Percentiles rank a stretch among this genome's conserved stretches.
Conservation (phyloP, 2,888 invertebrate species). For the Agrenia bidenticulata region DNA sequence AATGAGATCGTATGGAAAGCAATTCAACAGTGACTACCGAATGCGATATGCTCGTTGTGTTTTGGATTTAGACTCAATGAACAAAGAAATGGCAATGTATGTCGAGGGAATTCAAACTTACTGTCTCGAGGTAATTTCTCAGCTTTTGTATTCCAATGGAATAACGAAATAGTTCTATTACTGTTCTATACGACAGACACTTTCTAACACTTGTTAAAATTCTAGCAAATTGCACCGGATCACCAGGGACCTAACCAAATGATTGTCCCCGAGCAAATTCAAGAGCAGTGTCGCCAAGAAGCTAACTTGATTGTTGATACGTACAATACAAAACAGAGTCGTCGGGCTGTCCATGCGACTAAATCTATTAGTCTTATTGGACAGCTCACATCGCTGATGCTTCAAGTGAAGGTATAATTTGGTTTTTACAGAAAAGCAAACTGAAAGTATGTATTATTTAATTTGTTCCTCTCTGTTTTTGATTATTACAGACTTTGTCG, state of each 20-base stretch:
- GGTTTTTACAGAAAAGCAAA: conserved; percentile 1
- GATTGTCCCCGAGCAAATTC: conserved; percentile 82
- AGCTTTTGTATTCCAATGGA: too few species aligned
- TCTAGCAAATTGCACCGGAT: conserved; percentile 71
- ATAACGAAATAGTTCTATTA: too few species aligned
- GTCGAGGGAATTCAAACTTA: conserved; percentile 80
- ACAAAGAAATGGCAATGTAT: conserved; percentile 80
- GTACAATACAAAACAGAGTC: conserved; percentile 63
- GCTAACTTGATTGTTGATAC: conserved; percentile 77
- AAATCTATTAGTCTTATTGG: conserved; percentile 74
- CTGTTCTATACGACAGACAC: too few species aligned
- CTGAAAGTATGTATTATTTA: background rate
- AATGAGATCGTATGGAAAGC: conserved; percentile 74
- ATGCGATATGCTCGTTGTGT: conserved; percentile 81
- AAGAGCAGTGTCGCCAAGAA: conserved; percentile 83
- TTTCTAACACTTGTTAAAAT: conserved; percentile 17
- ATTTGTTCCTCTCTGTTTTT: background rate
- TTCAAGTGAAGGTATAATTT: conserved; percentile 68
- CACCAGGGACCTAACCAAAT: conserved; percentile 78
- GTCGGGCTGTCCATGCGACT: conserved; percentile 56
- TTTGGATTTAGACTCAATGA: conserved; percentile 86
- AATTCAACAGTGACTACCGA: conserved; percentile 83
- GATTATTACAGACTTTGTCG: conserved; percentile 62
- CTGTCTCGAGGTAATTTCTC: conserved; percentile 67
- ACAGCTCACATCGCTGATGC: conserved; percentile 83